phyloP scores from a whole-genome alignment of 2,797 vertebrate genomes.

The Pelochelys cantorii region DNA sequence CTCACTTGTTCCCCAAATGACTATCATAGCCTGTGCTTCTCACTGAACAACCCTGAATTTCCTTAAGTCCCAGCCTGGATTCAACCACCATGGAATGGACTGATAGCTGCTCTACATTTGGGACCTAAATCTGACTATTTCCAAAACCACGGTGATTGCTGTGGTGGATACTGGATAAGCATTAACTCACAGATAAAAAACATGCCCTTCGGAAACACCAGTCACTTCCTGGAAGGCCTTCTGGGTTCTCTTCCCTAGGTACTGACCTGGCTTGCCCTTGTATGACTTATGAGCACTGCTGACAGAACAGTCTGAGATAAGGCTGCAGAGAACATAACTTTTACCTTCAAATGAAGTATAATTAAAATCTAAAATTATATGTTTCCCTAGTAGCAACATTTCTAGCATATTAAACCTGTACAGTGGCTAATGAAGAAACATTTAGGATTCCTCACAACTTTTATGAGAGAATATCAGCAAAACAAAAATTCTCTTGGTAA shows the following conservation, averaged over 20 bases:
- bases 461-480: not conserved
- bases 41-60: not conserved
- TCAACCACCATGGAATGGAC: not conserved
- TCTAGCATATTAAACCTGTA: not conserved
- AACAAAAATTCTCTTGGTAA: not conserved
- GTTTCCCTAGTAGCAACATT: not conserved
- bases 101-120: not conserved
- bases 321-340: not conserved
- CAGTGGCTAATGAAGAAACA: not conserved
- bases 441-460: not conserved
- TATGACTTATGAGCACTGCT: not conserved
- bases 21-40: not conserved
- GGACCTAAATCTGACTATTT: not conserved
- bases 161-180: not conserved
- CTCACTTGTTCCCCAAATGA: not conserved
- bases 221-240: not conserved
- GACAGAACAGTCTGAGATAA: not conserved
- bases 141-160: not conserved
- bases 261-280: not conserved
- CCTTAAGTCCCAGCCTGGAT: not conserved
- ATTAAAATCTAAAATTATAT: not conserved
- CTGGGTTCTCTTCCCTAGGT: not conserved
- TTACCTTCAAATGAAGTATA: rapidly evolving
- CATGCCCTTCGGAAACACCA: not conserved
- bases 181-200: rapidly evolving